These are phyloP conservation scores for Cariama cristata DNA, from an alignment of 2,113 vertebrate species.

Conservation along the genomic window DNA sequence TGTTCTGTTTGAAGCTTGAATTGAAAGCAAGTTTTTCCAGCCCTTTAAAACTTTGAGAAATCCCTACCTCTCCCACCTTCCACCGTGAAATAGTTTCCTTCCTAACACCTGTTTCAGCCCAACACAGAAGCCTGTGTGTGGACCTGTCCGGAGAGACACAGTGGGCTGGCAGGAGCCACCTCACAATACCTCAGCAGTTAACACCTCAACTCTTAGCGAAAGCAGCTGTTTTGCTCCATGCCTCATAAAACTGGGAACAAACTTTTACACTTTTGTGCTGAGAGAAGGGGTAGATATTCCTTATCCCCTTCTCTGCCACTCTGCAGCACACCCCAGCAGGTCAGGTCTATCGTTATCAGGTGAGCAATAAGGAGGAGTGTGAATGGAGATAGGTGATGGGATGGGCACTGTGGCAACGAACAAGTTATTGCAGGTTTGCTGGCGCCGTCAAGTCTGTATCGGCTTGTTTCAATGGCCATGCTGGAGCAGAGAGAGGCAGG, in stretches of 20 bases:
- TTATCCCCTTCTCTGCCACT: not conserved
- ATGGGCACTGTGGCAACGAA: slow-evolving; percentile 52
- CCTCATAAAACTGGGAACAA: slow-evolving; percentile 40
- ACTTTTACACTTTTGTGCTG: slow-evolving; percentile 26
- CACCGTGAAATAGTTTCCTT: slow-evolving; percentile 34
- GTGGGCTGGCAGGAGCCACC: not conserved
- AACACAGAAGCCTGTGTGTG: not conserved
- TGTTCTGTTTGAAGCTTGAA: not conserved
- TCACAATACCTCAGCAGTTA: not conserved
- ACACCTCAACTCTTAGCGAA: slow-evolving; percentile 22
- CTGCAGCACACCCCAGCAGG: not conserved
- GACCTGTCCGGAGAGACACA: not conserved
- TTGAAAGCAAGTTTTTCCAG: slow-evolving; percentile 24
- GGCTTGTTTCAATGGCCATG: slow-evolving; percentile 1
- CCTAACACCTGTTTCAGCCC: slow-evolving; percentile 30
- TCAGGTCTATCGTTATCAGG: slow-evolving; percentile 23
- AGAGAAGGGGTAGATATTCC: not conserved
- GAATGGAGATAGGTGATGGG: slow-evolving; percentile 54
- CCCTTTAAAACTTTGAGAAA: slow-evolving; percentile 19
- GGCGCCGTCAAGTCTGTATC: slow-evolving; percentile 78
- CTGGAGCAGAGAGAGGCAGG: not conserved
- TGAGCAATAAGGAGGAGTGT: slow-evolving; percentile 63
- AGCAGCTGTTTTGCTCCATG: slow-evolving; percentile 38
- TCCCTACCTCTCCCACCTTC: not conserved
- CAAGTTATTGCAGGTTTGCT: slow-evolving; percentile 65